Percentiles rank a stretch among this genome's conserved stretches.
Conservation (phyloP, 92 coral and sea anemone species). For the Epizoanthus fatuus region DNA sequence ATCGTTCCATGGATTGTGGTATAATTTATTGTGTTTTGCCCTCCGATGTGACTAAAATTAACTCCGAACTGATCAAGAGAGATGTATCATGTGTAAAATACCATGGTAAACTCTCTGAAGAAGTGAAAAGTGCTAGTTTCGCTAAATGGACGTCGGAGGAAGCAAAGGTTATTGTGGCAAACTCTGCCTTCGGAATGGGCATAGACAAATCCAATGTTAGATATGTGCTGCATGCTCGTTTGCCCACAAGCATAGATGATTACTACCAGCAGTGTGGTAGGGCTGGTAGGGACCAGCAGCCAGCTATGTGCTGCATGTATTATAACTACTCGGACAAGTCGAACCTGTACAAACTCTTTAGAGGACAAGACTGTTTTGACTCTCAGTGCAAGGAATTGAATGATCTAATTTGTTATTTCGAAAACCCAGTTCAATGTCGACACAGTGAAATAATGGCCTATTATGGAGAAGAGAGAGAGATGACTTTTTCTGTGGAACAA, state of each 20-base stretch:
- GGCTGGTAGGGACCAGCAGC: conserved; percentile 52
- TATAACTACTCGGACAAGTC: conserved; percentile 60
- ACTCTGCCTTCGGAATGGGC: conserved; percentile 62
- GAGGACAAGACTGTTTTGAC: conserved; percentile 36
- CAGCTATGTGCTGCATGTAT: conserved; percentile 40
- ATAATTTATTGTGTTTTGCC: conserved; percentile 58
- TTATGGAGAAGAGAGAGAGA: conserved; percentile 56
- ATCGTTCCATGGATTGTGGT: conserved; percentile 20
- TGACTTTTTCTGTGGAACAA: conserved; percentile 39
- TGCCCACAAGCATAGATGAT: conserved; percentile 54
- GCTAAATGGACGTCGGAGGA: conserved; percentile 51
- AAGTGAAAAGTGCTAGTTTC: conserved; percentile 36
- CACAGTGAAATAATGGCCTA: conserved; percentile 50
- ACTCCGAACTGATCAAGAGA: conserved; percentile 44
- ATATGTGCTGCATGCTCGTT: conserved; percentile 48
- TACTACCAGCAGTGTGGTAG: conserved; percentile 27
- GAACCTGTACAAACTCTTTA: conserved; percentile 41
- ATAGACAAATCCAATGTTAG: conserved; percentile 55
- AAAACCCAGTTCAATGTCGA: conserved; percentile 64
- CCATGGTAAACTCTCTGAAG: conserved; percentile 54
- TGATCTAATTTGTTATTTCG: conserved; percentile 46
- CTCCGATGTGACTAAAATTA: conserved; percentile 48
- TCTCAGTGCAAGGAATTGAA: conserved; percentile 33
- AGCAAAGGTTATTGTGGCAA: conserved; percentile 48
- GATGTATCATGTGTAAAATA: conserved; percentile 46